Percentiles rank a stretch among this genome's conserved stretches.
These are phyloP conservation scores for Nasonovia ribisnigri DNA, from an alignment of 2,888 invertebrate genomes.

Conservation along the genomic window DNA sequence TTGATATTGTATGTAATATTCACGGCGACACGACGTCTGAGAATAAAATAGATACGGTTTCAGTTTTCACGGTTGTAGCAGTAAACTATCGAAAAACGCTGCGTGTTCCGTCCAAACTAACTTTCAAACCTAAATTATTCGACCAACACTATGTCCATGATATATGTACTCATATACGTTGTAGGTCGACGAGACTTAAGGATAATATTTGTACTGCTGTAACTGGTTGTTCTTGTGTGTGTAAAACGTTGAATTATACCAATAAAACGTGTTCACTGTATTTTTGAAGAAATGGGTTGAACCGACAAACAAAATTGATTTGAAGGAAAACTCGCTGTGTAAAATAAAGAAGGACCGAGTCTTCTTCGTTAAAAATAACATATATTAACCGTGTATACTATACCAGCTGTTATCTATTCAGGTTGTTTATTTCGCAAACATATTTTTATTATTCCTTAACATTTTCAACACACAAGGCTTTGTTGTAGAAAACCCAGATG, in stretches of 20 bases:
- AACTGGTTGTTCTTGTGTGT: not conserved
- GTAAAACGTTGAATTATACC: not conserved
- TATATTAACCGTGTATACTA: not conserved
- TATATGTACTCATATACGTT: not conserved
- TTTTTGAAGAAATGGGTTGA: not conserved
- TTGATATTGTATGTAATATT: slow-evolving; percentile 19
- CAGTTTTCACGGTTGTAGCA: not conserved
- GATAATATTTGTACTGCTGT: not conserved
- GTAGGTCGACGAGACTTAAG: not conserved
- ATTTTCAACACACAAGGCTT: not conserved
- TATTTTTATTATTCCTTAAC: not conserved
- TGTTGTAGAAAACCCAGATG: not conserved
- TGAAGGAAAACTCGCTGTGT: not conserved
- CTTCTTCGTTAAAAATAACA: not conserved
- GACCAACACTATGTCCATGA: not conserved
- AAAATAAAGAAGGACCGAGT: not conserved
- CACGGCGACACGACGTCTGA: not conserved
- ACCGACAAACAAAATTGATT: not conserved
- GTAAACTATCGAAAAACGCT: not conserved
- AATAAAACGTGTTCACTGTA: not conserved
- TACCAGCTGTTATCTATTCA: not conserved
- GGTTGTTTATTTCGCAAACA: not conserved
- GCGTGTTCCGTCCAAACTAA: not conserved
- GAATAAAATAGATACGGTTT: not conserved
- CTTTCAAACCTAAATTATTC: not conserved